A percentile compares a stretch with the other conserved stretches of the same genome.
phyloP scores from a whole-genome alignment of 2,113 vertebrate genomes.

The Setophaga coronata region DNA sequence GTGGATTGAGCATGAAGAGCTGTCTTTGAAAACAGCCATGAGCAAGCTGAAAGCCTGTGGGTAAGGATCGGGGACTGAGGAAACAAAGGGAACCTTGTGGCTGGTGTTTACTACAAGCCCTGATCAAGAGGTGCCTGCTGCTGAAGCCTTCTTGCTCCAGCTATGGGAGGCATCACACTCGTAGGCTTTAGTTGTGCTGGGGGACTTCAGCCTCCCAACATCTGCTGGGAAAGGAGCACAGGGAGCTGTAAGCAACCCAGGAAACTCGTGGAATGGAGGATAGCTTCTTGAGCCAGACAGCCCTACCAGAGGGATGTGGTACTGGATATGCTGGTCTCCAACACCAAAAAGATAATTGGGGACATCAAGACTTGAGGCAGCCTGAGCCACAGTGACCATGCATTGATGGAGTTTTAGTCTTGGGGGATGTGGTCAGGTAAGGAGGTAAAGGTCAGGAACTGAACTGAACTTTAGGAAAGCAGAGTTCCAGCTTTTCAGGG shows the following conservation, averaged over 20 bases:
- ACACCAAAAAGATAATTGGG: fast-evolving
- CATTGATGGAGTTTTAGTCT: neutral
- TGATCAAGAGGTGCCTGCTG: neutral
- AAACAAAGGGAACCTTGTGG: neutral
- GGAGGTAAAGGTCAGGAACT: neutral
- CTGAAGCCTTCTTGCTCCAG: neutral
- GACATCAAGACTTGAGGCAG: neutral
- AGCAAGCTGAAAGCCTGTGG: neutral
- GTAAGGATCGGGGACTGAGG: neutral
- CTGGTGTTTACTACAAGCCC: neutral
- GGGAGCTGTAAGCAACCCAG: neutral
- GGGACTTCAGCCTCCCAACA: neutral
- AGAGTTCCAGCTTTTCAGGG: neutral
- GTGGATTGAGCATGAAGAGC: neutral
- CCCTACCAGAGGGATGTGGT: neutral
- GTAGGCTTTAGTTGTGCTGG: neutral
- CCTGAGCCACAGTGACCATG: neutral
- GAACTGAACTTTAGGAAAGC: neutral
- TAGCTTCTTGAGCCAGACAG: neutral
- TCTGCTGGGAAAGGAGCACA: neutral
- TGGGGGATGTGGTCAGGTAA: neutral
- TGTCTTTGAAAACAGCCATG: neutral
- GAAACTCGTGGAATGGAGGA: neutral
- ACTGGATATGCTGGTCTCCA: neutral
- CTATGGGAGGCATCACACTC: neutral